Evolutionary conservation across 2,797 vertebrate genomes (phyloP).

Genomic region (Lemur catta): DNA sequence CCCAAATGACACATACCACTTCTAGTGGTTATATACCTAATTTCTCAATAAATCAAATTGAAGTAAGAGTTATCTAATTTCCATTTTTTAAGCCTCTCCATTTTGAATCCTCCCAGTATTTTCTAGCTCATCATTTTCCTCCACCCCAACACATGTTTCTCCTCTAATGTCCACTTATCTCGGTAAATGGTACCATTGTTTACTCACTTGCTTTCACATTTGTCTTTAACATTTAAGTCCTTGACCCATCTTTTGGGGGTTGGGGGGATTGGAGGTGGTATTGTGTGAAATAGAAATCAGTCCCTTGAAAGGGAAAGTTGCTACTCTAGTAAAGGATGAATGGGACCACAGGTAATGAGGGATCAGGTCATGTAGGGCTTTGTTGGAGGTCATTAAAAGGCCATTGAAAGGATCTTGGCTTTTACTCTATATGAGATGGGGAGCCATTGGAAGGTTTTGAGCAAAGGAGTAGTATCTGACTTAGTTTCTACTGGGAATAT

Average conservation of each 20-base stretch:
- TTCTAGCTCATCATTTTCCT: neutral
- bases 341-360: neutral
- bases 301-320: neutral
- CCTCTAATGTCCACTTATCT: neutral
- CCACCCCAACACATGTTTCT: neutral
- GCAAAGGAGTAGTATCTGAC: neutral
- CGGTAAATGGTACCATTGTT: neutral
- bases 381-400: neutral
- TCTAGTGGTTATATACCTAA: neutral
- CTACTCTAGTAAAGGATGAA: neutral
- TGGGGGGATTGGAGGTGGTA: neutral
- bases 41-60: conserved; percentile 6
- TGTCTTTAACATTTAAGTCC: neutral
- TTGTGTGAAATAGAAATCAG: neutral
- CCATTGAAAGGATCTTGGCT: neutral
- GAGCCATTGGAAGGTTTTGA: neutral
- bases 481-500: neutral
- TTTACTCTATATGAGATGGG: neutral
- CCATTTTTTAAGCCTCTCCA: neutral
- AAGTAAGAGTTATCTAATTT: neutral
- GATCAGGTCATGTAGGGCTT: neutral
- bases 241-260: neutral
- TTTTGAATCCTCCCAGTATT: neutral
- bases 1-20: neutral
- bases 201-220: neutral